Percentiles rank a stretch among this genome's conserved stretches.
Evolutionary conservation across 2,888 invertebrate genomes (phyloP).

Genomic region (Xanthorhoe designata): DNA sequence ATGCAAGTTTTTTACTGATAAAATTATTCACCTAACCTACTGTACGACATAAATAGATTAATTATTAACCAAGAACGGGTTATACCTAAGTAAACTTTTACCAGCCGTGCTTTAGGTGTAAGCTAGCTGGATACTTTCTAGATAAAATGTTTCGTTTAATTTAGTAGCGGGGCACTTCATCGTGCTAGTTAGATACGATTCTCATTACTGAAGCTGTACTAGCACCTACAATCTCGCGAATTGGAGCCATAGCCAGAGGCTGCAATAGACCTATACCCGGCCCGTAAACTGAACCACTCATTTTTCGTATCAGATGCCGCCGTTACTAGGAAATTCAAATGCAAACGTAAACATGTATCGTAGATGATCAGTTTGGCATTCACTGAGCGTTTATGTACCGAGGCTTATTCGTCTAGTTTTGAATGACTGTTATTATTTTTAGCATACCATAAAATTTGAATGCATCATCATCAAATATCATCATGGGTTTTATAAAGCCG

Average conservation of each 20-base stretch:
- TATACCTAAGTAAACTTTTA: conserved; percentile 26
- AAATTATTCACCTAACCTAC: neutral
- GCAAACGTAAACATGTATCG: conserved; percentile 14
- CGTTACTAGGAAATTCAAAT: conserved; percentile 34
- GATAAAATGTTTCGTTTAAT: conserved; percentile 41
- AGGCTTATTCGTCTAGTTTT: conserved; percentile 15
- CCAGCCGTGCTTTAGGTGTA: conserved; percentile 11
- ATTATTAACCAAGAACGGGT: conserved; percentile 34
- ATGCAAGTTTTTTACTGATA: neutral
- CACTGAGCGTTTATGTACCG: conserved; percentile 19
- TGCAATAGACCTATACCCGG: conserved; percentile 34
- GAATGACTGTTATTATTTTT: conserved; percentile 12
- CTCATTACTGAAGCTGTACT: conserved; percentile 52
- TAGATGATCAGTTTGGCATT: conserved; percentile 14
- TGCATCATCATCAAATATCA: conserved; percentile 24
- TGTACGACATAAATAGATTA: conserved; percentile 10
- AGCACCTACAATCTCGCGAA: conserved; percentile 39
- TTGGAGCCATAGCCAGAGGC: conserved; percentile 43
- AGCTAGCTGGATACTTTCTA: conserved; percentile 40
- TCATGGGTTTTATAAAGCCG: conserved; percentile 7
- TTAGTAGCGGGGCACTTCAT: conserved; percentile 50
- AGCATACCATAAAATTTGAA: conserved; percentile 5
- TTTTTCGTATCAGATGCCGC: conserved; percentile 46
- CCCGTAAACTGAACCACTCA: conserved; percentile 35
- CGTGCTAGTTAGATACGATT: conserved; percentile 62